phyloP scores from a whole-genome alignment of 1,140 invertebrate species.

The Neotoxoptera formosana region DNA sequence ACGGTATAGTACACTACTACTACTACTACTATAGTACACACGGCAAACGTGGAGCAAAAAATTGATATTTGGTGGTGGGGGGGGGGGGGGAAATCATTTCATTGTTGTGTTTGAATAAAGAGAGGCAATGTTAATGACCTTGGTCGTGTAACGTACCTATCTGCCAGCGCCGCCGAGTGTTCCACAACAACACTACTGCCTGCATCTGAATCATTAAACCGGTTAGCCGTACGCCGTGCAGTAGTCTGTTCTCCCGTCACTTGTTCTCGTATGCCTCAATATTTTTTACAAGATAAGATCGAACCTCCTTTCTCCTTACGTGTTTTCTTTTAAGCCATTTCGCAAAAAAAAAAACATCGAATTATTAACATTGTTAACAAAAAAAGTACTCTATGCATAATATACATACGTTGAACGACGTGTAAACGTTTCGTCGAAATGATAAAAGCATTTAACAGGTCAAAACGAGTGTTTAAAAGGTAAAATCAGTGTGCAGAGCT shows the following conservation, averaged over 20 bases:
- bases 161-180: background rate
- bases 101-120: conserved; percentile 45
- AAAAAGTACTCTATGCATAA: background rate
- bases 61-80: background rate
- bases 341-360: background rate
- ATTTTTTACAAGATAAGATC: background rate
- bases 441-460: conserved; percentile 55
- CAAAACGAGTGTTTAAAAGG: conserved; percentile 55
- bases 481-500: background rate
- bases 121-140: conserved; percentile 54
- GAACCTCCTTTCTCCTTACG: conserved; percentile 42
- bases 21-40: too few species aligned
- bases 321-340: background rate
- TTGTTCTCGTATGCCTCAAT: background rate
- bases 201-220: conserved; percentile 57
- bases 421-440: conserved; percentile 43
- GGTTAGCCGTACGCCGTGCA: conserved; percentile 30
- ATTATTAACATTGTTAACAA: background rate
- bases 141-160: conserved; percentile 35
- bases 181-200: background rate
- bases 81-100: conserved; percentile 24
- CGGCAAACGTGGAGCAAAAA: conserved; percentile 11
- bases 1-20: too few species aligned
- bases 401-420: background rate
- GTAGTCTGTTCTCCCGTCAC: conserved; percentile 44